phyloP scores from a whole-genome alignment of 1,140 invertebrate genomes.

The Bombus ignitus region DNA sequence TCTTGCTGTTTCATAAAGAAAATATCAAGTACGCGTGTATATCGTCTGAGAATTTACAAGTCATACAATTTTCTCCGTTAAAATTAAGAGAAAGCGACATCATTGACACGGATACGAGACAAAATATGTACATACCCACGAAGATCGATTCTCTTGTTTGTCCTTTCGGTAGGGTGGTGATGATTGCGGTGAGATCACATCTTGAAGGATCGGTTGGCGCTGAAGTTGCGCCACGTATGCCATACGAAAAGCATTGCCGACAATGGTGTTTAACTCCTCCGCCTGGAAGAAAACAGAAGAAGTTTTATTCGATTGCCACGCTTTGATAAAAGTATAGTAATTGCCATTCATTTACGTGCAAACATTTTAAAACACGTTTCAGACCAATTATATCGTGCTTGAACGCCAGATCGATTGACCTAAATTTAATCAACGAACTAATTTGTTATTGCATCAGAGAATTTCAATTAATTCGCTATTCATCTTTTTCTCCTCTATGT shows the following conservation, averaged over 20 bases:
- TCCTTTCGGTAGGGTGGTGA: conserved; percentile 78
- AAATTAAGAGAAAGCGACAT: conserved; percentile 1
- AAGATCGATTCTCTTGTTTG: conserved; percentile 77
- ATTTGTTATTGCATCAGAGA: conserved; percentile 24
- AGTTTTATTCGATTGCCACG: background rate
- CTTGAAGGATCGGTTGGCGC: conserved; percentile 84
- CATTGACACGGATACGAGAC: background rate
- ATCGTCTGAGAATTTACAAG: background rate
- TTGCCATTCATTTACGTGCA: background rate
- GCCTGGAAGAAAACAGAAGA: conserved; percentile 85
- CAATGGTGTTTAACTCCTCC: conserved; percentile 93
- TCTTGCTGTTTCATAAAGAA: too few relatives aligned
- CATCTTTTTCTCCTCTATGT: background rate
- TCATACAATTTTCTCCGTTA: background rate
- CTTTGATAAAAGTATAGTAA: background rate
- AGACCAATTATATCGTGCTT: background rate
- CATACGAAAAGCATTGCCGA: conserved; percentile 96
- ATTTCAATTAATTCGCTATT: conserved; percentile 63
- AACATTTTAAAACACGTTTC: background rate
- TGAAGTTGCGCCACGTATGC: conserved; percentile 94
- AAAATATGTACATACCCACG: conserved; percentile 82
- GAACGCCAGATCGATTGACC: background rate
- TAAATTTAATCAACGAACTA: background rate
- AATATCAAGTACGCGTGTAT: background rate
- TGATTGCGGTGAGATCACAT: conserved; percentile 82